These are phyloP conservation scores for Mastigias papua DNA, from an alignment of 30 jellyfish, hydroid and myxozoan species.

Conservation along the genomic window DNA sequence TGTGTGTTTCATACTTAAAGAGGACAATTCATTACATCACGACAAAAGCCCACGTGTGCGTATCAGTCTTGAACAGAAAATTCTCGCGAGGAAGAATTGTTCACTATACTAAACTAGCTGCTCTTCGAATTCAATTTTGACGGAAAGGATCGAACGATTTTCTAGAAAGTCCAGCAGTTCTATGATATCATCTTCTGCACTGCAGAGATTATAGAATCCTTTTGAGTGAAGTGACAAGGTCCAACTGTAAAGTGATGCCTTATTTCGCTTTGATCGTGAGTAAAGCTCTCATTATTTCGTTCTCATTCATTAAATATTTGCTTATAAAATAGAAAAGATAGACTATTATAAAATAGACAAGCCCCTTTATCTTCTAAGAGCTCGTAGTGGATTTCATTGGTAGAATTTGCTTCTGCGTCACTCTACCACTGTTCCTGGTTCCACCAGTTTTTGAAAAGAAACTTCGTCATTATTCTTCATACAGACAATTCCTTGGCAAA, in stretches of 20 bases:
- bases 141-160: background rate
- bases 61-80: background rate
- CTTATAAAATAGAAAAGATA: too few species aligned
- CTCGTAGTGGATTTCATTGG: too few species aligned
- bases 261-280: background rate
- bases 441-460: too few species aligned
- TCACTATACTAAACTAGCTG: background rate
- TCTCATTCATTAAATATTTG: background rate
- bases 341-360: too few species aligned
- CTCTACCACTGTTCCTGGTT: too few species aligned
- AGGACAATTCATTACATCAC: background rate
- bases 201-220: background rate
- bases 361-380: too few species aligned
- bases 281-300: background rate
- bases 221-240: background rate
- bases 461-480: too few species aligned
- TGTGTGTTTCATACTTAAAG: background rate
- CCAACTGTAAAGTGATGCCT: background rate
- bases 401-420: too few species aligned
- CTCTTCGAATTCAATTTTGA: background rate
- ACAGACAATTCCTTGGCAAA: too few species aligned
- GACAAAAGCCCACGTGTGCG: constrained; percentile 5
- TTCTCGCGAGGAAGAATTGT: background rate
- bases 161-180: background rate
- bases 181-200: background rate